Conservation (phyloP, 2,113 vertebrate genomes). For the Sphaerodactylus townsendi region DNA sequence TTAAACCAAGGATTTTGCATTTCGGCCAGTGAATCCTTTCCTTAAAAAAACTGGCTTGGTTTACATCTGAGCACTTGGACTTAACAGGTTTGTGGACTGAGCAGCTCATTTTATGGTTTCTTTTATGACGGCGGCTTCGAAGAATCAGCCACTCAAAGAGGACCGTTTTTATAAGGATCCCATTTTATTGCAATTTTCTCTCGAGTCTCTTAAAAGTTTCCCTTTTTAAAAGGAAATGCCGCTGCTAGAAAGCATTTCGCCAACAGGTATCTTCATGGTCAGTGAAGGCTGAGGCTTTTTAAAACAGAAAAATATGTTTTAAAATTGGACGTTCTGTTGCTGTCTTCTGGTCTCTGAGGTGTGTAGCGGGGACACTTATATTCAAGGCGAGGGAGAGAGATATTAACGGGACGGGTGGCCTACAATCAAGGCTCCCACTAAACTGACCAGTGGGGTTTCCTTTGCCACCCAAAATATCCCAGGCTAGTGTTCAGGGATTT, state of each 20-base stretch:
- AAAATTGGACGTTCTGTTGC: background rate
- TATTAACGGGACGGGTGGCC: no score
- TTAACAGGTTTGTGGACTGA: background rate
- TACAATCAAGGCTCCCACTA: no score
- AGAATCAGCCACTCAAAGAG: slow-evolving; percentile 50
- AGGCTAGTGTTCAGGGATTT: no score
- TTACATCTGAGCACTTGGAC: background rate
- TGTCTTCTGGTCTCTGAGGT: slow-evolving; percentile 9
- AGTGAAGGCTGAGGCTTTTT: slow-evolving; percentile 66
- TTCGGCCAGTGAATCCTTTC: background rate
- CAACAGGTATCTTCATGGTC: slow-evolving; percentile 66
- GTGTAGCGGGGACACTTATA: no score
- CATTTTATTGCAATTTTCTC: slow-evolving; percentile 45
- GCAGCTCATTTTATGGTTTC: slow-evolving; percentile 45
- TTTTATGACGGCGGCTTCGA: slow-evolving; percentile 56
- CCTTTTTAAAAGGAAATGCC: slow-evolving; percentile 70
- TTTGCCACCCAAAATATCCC: no score
- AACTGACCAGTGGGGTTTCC: no score
- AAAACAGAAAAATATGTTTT: slow-evolving; percentile 26
- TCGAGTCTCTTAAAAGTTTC: slow-evolving; percentile 44
- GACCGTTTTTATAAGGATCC: slow-evolving; percentile 31
- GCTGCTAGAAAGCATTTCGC: slow-evolving; percentile 71
- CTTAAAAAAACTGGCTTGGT: no score
- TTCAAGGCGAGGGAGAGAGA: no score
- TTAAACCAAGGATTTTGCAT: background rate